Base-by-base conservation (phyloP, 1,140 invertebrate species). In the Dinoponera quadriceps region DNA sequence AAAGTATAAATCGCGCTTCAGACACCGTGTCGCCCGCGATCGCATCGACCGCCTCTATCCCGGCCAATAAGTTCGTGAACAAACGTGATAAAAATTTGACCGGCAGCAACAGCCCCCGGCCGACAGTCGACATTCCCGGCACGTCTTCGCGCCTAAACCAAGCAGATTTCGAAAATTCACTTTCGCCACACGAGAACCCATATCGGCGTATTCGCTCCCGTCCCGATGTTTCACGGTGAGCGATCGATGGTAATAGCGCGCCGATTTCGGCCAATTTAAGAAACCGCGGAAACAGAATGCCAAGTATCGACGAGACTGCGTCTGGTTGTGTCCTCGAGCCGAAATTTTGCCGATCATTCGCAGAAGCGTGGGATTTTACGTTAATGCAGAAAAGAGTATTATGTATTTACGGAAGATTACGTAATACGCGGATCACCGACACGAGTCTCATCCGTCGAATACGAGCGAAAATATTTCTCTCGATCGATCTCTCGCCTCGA, bases 131-230 rank as follows among this genome's bases (percentile, higher is more conserved):
- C 59, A 87, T 86, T 82, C 85, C 55, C 48, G 66, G 60, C 85
- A 87, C 85, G 85, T 87, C n/a, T 69, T 20, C 63, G 18, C 38
- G 48, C 25, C 48, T 82, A 68, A 73, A 73, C 59, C 65, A 54
- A 85, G 77, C 85, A 82, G 81, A 87, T 87, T 86, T 87, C 72
- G 72, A 86, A 83, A 86, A 87, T 87, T 87, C 85, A 87, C 80
- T 87, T 86, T 86, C 49, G 68, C 85, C 72, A 78, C 72, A 38
- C 54, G 59, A 33, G 57, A 3, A 16, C 2, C 22, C 66, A 48
- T 49, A 33, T 25, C 18, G 33, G 18, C 63, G 54, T 86, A 86
- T 78, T 73, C 54, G 54, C n/a, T n/a, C n/a, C n/a, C 20, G 38
- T 18, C 38, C 33, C n/a, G 54, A 54, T 66, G 27, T 86, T 86